These are phyloP conservation scores for Nemotelus pantherinus DNA, from an alignment of 2,888 invertebrate species.

Conservation along the genomic window DNA sequence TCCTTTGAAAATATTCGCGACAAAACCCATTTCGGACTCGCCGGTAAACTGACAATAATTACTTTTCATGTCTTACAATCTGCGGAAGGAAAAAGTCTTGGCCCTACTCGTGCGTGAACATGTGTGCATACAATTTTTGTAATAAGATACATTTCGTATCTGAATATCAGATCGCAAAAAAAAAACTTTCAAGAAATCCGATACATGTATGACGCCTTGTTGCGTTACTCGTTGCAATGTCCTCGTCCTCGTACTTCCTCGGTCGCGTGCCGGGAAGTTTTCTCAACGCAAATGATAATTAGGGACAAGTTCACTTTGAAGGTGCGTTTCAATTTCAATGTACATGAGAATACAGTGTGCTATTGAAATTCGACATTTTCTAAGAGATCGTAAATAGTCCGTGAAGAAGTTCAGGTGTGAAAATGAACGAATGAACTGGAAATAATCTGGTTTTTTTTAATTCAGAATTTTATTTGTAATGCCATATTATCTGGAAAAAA, in stretches of 20 bases:
- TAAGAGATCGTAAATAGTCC: neutral
- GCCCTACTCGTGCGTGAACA: neutral
- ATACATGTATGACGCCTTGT: constrained; percentile 33
- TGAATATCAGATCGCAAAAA: constrained; percentile 28
- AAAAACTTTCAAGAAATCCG: constrained; percentile 20
- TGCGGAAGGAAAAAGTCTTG: constrained; percentile 17
- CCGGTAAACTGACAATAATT: constrained; percentile 10
- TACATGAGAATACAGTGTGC: constrained; percentile 11
- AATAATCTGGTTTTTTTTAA: no score
- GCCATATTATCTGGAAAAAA: no score
- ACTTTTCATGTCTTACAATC: neutral
- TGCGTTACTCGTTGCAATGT: constrained; percentile 25
- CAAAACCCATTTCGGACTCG: constrained; percentile 7
- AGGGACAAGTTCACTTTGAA: constrained; percentile 31
- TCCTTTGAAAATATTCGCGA: constrained; percentile 9
- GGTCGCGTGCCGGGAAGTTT: constrained; percentile 40
- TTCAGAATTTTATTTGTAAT: no score
- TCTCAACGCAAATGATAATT: constrained; percentile 36
- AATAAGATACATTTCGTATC: constrained; percentile 20
- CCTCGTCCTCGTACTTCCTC: constrained; percentile 46
- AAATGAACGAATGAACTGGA: no score
- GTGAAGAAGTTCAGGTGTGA: no score
- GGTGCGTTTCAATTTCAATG: neutral
- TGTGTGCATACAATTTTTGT: no score
- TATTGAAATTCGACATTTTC: neutral